These are phyloP conservation scores for Boulengeromyrus knoepffleri DNA, from an alignment of 2,113 vertebrate genomes.

Conservation along the genomic window DNA sequence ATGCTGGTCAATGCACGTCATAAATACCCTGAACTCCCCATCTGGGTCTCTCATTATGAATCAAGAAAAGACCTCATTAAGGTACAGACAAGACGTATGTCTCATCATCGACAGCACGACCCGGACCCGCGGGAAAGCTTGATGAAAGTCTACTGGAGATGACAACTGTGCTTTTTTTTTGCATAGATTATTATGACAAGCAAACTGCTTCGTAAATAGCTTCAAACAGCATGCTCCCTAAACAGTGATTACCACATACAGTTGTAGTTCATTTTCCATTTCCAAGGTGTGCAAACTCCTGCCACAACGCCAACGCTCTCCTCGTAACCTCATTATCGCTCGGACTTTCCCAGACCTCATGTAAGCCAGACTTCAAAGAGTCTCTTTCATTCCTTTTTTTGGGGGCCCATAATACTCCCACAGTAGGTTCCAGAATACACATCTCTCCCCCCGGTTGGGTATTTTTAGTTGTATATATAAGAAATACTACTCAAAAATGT, in stretches of 20 bases:
- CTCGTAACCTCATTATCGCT: not conserved
- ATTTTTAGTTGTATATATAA: conserved; percentile 6
- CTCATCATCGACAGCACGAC: not conserved
- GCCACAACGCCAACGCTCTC: no score
- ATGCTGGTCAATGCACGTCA: not conserved
- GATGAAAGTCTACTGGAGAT: not conserved
- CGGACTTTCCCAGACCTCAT: not conserved
- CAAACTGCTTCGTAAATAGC: not conserved
- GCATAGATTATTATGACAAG: conserved; percentile 8
- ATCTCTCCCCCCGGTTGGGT: not conserved
- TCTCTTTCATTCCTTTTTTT: not conserved
- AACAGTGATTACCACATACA: conserved; percentile 6
- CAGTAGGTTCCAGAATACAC: not conserved
- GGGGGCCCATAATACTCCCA: not conserved
- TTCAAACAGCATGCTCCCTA: not conserved
- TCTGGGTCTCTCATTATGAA: not conserved
- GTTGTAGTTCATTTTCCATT: not conserved
- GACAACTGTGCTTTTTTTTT: not conserved
- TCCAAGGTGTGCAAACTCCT: not conserved
- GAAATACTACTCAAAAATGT: not conserved
- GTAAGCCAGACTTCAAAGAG: conserved; percentile 6
- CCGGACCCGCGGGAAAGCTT: not conserved
- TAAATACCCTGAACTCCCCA: not conserved
- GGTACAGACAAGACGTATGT: not conserved
- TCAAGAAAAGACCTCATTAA: not conserved